Percentiles rank a stretch among this genome's conserved stretches.
These are phyloP conservation scores for Peromyscus attwateri DNA, from an alignment of 2,797 vertebrate genomes.

Conservation along the genomic window DNA sequence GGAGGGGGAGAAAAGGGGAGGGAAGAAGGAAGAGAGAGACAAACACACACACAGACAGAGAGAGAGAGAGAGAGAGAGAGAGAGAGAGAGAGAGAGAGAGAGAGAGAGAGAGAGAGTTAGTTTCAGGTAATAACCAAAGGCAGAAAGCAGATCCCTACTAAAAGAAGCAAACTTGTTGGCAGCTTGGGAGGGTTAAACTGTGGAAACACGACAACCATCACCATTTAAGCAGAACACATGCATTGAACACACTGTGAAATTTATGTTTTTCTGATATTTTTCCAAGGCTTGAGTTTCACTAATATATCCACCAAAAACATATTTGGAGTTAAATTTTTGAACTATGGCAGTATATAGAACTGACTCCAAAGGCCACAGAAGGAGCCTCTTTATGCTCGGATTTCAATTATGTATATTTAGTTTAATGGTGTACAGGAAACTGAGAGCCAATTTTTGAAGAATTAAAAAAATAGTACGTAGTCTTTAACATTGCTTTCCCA, in stretches of 20 bases:
- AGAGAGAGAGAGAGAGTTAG: no score
- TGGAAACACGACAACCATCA: neutral
- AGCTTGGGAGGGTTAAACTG: neutral
- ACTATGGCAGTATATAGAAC: neutral
- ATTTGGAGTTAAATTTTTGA: neutral
- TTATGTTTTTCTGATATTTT: neutral
- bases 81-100: neutral
- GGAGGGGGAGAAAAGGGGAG: no score
- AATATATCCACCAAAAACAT: neutral
- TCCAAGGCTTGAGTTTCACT: neutral
- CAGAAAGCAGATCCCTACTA: neutral
- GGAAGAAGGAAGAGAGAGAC: no score
- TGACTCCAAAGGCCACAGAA: neutral
- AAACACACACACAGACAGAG: no score
- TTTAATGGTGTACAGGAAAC: neutral
- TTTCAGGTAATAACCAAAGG: neutral
- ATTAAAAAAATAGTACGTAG: neutral
- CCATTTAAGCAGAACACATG: neutral
- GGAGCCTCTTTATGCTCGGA: neutral
- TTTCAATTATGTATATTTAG: neutral
- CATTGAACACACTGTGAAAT: neutral
- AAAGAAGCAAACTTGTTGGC: neutral
- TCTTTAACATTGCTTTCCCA: neutral
- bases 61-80: no score
- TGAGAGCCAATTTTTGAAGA: conserved; percentile 20